These are phyloP conservation scores for Fissipunctia ypsillon DNA, from an alignment of 2,888 invertebrate genomes.

Conservation along the genomic window DNA sequence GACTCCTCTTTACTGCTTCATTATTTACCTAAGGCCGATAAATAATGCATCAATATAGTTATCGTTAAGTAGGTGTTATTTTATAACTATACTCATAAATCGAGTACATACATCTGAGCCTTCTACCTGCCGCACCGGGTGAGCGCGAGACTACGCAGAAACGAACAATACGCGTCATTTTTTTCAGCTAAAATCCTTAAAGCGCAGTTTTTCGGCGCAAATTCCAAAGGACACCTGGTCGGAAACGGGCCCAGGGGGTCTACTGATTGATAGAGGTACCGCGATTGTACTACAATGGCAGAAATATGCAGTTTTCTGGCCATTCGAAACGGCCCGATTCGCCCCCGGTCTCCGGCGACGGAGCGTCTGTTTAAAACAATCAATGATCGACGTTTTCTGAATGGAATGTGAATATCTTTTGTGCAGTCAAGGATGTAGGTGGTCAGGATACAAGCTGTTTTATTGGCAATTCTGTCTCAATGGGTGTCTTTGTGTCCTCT, in stretches of 20 bases:
- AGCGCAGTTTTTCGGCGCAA: slow-evolving; percentile 88
- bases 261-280: slow-evolving; percentile 88
- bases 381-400: slow-evolving; percentile 88
- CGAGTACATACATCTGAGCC: slow-evolving; percentile 54
- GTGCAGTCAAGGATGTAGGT: slow-evolving; percentile 74
- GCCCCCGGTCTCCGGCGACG: slow-evolving; percentile 82
- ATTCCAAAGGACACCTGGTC: slow-evolving; percentile 90
- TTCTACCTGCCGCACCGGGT: slow-evolving; percentile 81
- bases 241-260: slow-evolving; percentile 90
- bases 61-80: slow-evolving; percentile 51
- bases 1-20: not conserved
- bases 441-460: slow-evolving; percentile 83
- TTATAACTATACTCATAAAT: slow-evolving; percentile 73
- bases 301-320: slow-evolving; percentile 79
- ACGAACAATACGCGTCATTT: slow-evolving; percentile 84
- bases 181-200: slow-evolving; percentile 82
- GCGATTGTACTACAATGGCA: slow-evolving; percentile 80
- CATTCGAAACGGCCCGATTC: slow-evolving; percentile 71
- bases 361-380: slow-evolving; percentile 89
- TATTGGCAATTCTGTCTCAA: slow-evolving; percentile 71
- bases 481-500: slow-evolving; percentile 44
- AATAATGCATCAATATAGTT: not conserved
- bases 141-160: slow-evolving; percentile 84
- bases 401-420: slow-evolving; percentile 85
- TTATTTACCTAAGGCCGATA: not conserved